These are phyloP conservation scores for Montipora efflorescens DNA, from an alignment of 64 coral and sea anemone species.

Conservation along the genomic window DNA sequence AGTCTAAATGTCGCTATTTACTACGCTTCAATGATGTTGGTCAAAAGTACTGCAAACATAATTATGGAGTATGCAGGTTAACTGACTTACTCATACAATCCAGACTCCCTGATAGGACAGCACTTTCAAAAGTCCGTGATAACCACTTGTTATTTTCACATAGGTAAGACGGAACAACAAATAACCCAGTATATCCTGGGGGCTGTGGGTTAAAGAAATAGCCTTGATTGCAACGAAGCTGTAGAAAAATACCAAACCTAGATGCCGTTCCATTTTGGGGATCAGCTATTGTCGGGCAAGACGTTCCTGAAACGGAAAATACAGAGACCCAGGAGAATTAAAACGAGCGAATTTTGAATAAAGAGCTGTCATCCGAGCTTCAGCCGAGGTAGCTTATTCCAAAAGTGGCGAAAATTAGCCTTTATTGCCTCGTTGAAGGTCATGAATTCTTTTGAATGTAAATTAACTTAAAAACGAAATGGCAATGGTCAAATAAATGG, in stretches of 20 bases:
- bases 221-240: slow-evolving; percentile 38
- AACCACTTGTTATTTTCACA: slow-evolving; percentile 65
- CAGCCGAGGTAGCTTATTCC: too few relatives aligned
- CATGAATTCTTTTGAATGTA: too few relatives aligned
- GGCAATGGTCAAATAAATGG: too few relatives aligned
- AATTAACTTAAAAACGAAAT: too few relatives aligned
- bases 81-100: slow-evolving; percentile 80
- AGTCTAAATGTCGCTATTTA: too few relatives aligned
- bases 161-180: slow-evolving; percentile 14
- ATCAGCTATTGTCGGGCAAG: slow-evolving; percentile 8
- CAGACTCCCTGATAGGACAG: slow-evolving; percentile 37
- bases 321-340: neutral
- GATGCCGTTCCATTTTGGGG: slow-evolving; percentile 54
- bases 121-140: neutral
- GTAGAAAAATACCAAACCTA: neutral
- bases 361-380: too few relatives aligned
- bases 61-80: neutral
- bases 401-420: too few relatives aligned
- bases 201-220: slow-evolving; percentile 83
- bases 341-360: neutral
- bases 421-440: too few relatives aligned
- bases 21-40: too few relatives aligned
- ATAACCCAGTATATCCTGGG: neutral
- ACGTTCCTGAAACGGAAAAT: slow-evolving; percentile 12
- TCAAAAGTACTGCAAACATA: too few relatives aligned